A percentile compares a stretch with the other conserved stretches of the same genome.
phyloP scores from a whole-genome alignment of 2,113 vertebrate species.

The Gnathonemus longibarbis region DNA sequence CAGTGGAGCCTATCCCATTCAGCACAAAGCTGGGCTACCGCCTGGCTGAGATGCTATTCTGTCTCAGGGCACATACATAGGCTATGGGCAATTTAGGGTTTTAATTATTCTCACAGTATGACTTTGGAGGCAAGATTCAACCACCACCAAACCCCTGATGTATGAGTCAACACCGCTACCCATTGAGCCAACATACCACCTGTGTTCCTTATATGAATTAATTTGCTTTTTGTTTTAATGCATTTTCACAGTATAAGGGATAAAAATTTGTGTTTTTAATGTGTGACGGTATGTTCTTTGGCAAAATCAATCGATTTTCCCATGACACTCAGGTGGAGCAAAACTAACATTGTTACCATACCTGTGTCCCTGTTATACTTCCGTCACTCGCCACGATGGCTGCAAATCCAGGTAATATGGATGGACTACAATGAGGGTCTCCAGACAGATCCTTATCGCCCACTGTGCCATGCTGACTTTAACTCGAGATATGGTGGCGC shows the following conservation, averaged over 20 bases:
- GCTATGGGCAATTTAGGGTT: background rate
- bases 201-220: background rate
- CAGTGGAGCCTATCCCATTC: background rate
- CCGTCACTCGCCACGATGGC: constrained; percentile 67
- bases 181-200: background rate
- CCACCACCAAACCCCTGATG: background rate
- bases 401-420: constrained; percentile 78
- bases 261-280: background rate
- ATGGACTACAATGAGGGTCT: constrained; percentile 63
- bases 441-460: constrained; percentile 69
- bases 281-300: background rate
- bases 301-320: background rate
- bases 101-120: background rate
- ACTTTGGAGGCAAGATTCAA: background rate
- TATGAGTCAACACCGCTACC: background rate
- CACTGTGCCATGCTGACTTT: constrained; percentile 77
- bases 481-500: constrained; percentile 81
- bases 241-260: background rate
- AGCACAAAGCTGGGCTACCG: background rate
- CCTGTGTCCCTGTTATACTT: background rate
- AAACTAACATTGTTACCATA: background rate
- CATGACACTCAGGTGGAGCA: background rate
- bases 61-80: background rate
- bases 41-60: background rate
- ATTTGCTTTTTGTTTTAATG: background rate